Evolutionary conservation across 2,113 vertebrate genomes (phyloP).

Genomic region (Lagopus muta): DNA sequence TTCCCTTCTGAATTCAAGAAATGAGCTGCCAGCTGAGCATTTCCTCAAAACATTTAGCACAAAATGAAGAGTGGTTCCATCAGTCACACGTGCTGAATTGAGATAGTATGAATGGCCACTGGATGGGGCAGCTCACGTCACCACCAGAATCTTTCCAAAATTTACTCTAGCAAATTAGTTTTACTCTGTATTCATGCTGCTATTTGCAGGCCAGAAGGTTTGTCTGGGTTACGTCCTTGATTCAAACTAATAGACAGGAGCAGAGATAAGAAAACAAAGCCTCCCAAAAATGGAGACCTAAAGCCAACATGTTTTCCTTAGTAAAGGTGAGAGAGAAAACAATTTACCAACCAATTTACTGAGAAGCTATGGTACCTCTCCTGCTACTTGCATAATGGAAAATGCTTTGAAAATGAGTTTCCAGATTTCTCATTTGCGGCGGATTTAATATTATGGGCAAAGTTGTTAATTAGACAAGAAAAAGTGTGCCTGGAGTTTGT

Average conservation of each 20-base stretch:
- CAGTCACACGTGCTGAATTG: not conserved
- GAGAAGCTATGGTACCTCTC: not conserved
- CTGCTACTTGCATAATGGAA: constrained; percentile 4
- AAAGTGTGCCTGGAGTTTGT: not conserved
- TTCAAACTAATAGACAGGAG: not conserved
- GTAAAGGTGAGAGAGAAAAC: constrained; percentile 3
- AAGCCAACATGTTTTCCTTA: not conserved
- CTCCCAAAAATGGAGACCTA: not conserved
- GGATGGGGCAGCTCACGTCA: accelerated
- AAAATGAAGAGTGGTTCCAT: not conserved
- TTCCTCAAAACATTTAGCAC: not conserved
- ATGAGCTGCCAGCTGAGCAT: not conserved
- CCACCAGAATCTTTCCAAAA: not conserved
- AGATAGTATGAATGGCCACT: not conserved
- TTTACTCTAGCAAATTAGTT: not conserved
- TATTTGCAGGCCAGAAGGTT: not conserved
- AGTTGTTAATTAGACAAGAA: constrained; percentile 23
- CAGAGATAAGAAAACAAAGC: constrained; percentile 1
- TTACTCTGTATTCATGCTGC: not conserved
- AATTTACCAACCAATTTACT: constrained; percentile 26
- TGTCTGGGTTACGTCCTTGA: not conserved
- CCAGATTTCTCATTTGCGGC: constrained; percentile 22
- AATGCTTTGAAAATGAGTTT: constrained; percentile 14
- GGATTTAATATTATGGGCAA: not conserved
- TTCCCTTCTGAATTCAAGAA: not conserved